phyloP scores from a whole-genome alignment of 2,797 vertebrate genomes.

The Neomorphus geoffroyi region DNA sequence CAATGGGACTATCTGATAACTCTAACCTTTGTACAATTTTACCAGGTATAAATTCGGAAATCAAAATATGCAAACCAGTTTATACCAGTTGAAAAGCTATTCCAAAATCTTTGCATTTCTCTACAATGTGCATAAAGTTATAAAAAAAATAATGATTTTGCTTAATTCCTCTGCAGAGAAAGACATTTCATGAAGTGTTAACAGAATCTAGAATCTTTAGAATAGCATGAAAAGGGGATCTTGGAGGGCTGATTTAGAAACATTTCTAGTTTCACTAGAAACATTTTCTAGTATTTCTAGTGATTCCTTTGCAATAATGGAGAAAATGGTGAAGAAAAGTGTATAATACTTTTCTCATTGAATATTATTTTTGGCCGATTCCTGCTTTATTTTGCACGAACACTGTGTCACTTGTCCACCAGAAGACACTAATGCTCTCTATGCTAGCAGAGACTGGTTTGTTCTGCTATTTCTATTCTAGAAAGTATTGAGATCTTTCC shows the following conservation, averaged over 20 bases:
- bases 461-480: neutral
- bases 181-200: neutral
- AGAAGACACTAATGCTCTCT: neutral
- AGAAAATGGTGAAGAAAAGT: neutral
- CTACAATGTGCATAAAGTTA: neutral
- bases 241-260: neutral
- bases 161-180: neutral
- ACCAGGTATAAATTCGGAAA: neutral
- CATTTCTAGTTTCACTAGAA: too few species aligned
- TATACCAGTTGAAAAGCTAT: neutral
- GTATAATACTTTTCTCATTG: neutral
- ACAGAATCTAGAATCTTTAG: neutral
- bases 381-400: neutral
- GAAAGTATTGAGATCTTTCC: neutral
- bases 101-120: neutral
- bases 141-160: neutral
- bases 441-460: neutral
- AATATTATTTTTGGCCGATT: neutral
- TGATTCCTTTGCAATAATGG: neutral
- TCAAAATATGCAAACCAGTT: neutral
- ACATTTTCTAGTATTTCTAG: neutral
- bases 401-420: neutral
- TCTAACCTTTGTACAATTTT: neutral
- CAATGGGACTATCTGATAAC: neutral
- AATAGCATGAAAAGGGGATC: neutral